Conservation (phyloP, 2,113 vertebrate species). For the Dolichallabes microphthalmus region DNA sequence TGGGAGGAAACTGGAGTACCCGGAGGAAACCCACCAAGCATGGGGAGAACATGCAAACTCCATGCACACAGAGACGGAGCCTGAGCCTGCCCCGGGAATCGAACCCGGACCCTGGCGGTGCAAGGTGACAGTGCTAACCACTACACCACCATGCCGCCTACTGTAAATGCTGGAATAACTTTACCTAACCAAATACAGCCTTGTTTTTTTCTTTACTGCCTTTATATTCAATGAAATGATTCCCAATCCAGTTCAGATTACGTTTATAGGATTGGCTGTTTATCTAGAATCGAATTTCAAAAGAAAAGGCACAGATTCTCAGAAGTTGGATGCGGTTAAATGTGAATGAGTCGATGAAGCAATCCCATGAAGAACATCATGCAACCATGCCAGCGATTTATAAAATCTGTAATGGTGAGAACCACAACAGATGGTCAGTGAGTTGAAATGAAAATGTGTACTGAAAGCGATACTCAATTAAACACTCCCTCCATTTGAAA, state of each 20-base stretch:
- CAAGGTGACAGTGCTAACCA: too few relatives aligned
- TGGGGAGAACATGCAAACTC: too few relatives aligned
- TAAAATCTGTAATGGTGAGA: neutral
- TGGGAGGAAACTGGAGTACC: too few relatives aligned
- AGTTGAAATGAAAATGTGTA: neutral
- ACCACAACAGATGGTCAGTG: conserved; percentile 9
- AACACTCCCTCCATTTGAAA: neutral
- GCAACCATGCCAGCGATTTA: neutral
- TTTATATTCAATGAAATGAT: neutral
- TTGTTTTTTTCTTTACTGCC: neutral
- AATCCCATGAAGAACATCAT: neutral
- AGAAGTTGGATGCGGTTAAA: neutral
- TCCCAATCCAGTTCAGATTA: neutral
- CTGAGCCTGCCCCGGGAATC: too few relatives aligned
- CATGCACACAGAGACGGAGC: too few relatives aligned
- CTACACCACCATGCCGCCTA: too few relatives aligned
- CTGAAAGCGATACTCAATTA: neutral
- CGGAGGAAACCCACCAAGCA: too few relatives aligned
- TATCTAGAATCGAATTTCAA: neutral
- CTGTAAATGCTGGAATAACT: too few relatives aligned
- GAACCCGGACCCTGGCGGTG: too few relatives aligned
- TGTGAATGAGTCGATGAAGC: neutral
- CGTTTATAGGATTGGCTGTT: neutral
- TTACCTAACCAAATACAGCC: too few relatives aligned
- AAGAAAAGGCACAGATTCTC: neutral